phyloP scores from a whole-genome alignment of 2,888 invertebrate species.

The Lasioglossum malachurum region DNA sequence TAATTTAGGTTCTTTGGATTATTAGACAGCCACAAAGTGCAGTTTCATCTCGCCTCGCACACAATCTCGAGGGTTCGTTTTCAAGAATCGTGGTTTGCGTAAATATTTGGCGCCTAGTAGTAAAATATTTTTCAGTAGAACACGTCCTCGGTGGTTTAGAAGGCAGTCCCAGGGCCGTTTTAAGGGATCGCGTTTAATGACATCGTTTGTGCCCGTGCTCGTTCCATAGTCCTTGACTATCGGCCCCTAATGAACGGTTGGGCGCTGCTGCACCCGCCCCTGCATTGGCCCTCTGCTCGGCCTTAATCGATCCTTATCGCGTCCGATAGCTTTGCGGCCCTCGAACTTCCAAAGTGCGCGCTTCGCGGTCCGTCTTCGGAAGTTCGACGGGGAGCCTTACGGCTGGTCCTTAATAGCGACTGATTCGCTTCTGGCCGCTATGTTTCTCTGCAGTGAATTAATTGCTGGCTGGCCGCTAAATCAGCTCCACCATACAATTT shows the following conservation, averaged over 20 bases:
- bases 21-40: neutral
- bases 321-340: neutral
- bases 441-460: neutral
- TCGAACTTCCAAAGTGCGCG: neutral
- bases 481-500: neutral
- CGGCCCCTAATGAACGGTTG: neutral
- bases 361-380: neutral
- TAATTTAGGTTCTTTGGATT: neutral
- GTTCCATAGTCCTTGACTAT: neutral
- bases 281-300: neutral
- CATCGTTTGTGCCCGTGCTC: neutral
- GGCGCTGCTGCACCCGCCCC: neutral
- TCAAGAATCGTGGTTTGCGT: neutral
- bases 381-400: neutral
- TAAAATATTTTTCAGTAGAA: neutral
- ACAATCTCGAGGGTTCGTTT: neutral
- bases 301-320: conserved; percentile 13
- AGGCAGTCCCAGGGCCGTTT: neutral
- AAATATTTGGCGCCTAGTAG: neutral
- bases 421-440: neutral
- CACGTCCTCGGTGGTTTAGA: neutral
- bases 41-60: neutral
- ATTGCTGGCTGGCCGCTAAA: neutral
- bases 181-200: neutral
- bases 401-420: neutral